Evolutionary conservation across 2,888 invertebrate genomes (phyloP).

Genomic region (Drosophila yooni): DNA sequence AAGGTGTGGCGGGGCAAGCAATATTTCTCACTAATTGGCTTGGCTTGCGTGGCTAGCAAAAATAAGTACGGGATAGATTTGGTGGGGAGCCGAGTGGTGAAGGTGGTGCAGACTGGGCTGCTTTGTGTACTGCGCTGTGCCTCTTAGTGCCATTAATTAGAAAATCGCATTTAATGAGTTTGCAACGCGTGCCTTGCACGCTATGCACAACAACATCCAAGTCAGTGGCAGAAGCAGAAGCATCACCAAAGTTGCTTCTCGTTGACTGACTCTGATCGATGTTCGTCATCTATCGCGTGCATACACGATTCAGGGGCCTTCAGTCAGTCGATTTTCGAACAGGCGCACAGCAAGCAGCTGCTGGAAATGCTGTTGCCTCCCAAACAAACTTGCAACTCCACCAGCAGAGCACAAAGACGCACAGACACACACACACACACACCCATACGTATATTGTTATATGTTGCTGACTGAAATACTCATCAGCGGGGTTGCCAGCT

Average conservation of each 20-base stretch:
- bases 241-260: conserved; percentile 34
- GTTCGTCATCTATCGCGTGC: conserved; percentile 47
- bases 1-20: background rate
- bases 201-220: background rate
- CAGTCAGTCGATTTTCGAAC: conserved; percentile 81
- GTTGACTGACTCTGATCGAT: conserved; percentile 12
- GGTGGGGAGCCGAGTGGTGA: background rate
- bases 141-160: conserved; percentile 56
- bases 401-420: conserved; percentile 5
- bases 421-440: background rate
- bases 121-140: background rate
- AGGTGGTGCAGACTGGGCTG: background rate
- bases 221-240: background rate
- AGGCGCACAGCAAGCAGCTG: conserved; percentile 67
- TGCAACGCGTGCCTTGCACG: conserved; percentile 4
- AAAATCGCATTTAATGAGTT: conserved; percentile 52
- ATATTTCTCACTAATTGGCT: conserved; percentile 82
- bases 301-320: conserved; percentile 81
- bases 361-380: background rate
- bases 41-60: conserved; percentile 31
- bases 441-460: background rate
- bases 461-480: conserved; percentile 12
- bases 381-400: conserved; percentile 57
- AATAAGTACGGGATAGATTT: background rate
- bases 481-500: conserved; percentile 42